These are phyloP conservation scores for Saimiri boliviensis DNA, from an alignment of 2,113 vertebrate species.

Conservation along the genomic window DNA sequence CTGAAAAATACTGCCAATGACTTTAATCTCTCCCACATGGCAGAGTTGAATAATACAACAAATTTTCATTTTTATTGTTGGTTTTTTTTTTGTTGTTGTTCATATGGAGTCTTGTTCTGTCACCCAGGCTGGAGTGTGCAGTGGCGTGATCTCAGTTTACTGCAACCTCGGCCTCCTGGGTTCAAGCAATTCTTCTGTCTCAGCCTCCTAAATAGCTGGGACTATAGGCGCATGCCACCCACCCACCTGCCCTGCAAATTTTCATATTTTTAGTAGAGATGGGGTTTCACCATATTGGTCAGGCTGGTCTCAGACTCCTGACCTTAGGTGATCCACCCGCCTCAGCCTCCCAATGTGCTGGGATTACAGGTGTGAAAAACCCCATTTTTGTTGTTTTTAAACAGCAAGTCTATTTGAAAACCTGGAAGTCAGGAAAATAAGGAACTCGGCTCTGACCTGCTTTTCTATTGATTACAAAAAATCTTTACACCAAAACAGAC, in stretches of 20 bases:
- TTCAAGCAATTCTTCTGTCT: too few species aligned
- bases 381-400: not conserved
- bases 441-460: not conserved
- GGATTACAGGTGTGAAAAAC: too few species aligned
- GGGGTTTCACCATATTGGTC: too few species aligned
- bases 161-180: too few species aligned
- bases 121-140: too few species aligned
- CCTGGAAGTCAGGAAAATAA: not conserved
- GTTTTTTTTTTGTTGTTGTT: too few species aligned
- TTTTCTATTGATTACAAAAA: not conserved
- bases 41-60: not conserved
- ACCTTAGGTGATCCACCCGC: too few species aligned
- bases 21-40: constrained; percentile 23
- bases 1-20: constrained; percentile 27
- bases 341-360: too few species aligned
- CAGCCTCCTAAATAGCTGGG: not conserved
- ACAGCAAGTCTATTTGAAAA: not conserved
- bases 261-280: too few species aligned
- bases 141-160: too few species aligned
- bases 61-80: not conserved
- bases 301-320: too few species aligned
- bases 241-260: not conserved
- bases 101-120: too few species aligned
- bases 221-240: not conserved
- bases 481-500: not conserved